These are phyloP conservation scores for Mus musculus DNA, from an alignment of 2,113 vertebrate genomes.

Conservation along the genomic window GRCm39 chr19:20564501-20565000, in stretches of 20 bases:
- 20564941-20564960: neutral
- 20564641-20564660: neutral
- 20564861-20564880: neutral
- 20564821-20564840: neutral
- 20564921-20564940: neutral
- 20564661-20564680: neutral
- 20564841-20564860: neutral
- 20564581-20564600: neutral
- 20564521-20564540: neutral
- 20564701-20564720: neutral
- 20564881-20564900: neutral
- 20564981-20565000: neutral
- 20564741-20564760: too few species aligned
- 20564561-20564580: neutral
- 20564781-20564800: too few species aligned
- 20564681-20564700: neutral
- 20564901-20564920: too few species aligned
- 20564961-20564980: neutral
- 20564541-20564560: neutral
- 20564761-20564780: neutral
- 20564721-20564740: neutral
- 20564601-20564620: neutral
- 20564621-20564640: neutral
- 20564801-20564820: neutral
- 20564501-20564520: neutral